A percentile compares a stretch with the other conserved stretches of the same genome.
Conservation (phyloP, 2,888 invertebrate genomes). For the Ophion ventricosus region DNA sequence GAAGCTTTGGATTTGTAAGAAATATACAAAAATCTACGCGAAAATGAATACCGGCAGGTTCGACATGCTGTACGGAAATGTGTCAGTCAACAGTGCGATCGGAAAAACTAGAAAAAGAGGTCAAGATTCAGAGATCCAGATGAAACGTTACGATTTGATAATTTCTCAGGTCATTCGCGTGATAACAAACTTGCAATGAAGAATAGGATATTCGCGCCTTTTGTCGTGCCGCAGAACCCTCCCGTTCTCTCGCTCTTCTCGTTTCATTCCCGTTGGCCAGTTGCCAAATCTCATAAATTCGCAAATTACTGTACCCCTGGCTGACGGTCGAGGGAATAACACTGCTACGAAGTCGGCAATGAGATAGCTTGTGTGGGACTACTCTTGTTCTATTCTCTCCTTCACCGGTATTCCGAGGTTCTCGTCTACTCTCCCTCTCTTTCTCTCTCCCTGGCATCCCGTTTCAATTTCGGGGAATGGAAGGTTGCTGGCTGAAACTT, state of each 20-base stretch:
- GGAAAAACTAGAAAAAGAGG: neutral
- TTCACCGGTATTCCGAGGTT: conserved; percentile 1
- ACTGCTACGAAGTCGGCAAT: conserved; percentile 30
- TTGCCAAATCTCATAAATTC: conserved; percentile 76
- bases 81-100: neutral
- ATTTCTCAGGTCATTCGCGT: conserved; percentile 59
- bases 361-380: conserved; percentile 8
- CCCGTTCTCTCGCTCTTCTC: neutral
- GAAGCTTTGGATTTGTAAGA: too few species aligned
- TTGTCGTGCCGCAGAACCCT: conserved; percentile 52
- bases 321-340: conserved; percentile 46
- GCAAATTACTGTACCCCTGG: conserved; percentile 71
- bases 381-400: conserved; percentile 2
- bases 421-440: too few species aligned
- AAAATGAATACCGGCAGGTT: too few species aligned
- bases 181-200: conserved; percentile 62
- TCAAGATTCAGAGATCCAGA: conserved; percentile 27
- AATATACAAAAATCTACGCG: too few species aligned
- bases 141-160: conserved; percentile 46
- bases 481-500: conserved; percentile 48
- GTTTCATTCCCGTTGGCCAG: conserved; percentile 74
- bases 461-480: conserved; percentile 50
- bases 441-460: conserved; percentile 7
- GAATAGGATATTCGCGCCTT: conserved; percentile 54
- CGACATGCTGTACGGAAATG: too few species aligned